Base-by-base conservation (phyloP, 2,888 invertebrate genomes). In the Baronia brevicornis region DNA sequence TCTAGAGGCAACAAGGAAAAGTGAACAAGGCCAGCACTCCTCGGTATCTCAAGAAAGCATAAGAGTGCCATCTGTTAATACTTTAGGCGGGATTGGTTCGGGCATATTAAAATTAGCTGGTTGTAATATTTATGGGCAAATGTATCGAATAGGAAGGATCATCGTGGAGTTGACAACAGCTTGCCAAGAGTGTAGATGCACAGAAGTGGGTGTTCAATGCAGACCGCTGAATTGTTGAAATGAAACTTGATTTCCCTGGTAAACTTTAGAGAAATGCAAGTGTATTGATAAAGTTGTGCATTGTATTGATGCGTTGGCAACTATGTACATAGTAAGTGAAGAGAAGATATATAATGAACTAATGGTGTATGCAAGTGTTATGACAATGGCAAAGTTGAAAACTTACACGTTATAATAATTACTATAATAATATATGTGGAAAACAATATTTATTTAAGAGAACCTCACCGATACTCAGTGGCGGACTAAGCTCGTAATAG, bases 51-150 rank as follows among this genome's bases (percentile, higher is more conserved):
- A 52, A 2, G 60, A 56, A 17, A 48, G 48, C 2, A 49, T 54
- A 0, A 39, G 56, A 4, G 64, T 60, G 4, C 57, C 63, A 0
- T 45, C 46, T 13, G 27, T 42, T 5, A 52, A 48, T 20, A 39
- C 48, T 33, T 11, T 44, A 21, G 36, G 38, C 4, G 65, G 60
- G 1, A 39, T 64, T 1, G 80, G 85, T 1, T 69, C 86, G 6
- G 90, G 90, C 17, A 69, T 90, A 28, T 71, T 93, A 23, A 94
- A 94, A 68, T 66, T 95, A 40, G 93, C 93, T 5, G 95, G 95
- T 1, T 95, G 95, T 61, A 95, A 95, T 71, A 95, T 95, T 51
- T 95, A 95, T 56, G 95, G 95, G 3, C 86, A 91, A 43, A 95
- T 95, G 92, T 95, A 95, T 67, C 86, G 91, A 11, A 92, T 95